phyloP scores from a whole-genome alignment of 2,888 invertebrate genomes.

The Philhelius pedissequus region DNA sequence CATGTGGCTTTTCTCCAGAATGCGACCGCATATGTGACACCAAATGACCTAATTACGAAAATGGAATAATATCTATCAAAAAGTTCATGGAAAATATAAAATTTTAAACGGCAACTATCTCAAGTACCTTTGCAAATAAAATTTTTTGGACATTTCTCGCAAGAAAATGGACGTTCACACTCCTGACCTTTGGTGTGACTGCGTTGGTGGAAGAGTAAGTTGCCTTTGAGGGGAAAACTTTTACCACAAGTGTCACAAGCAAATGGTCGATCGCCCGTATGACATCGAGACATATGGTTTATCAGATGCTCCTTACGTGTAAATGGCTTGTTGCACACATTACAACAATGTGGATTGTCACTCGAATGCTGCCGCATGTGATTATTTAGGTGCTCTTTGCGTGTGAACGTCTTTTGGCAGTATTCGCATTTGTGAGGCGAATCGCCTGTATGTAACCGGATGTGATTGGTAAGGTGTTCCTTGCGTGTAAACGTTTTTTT shows the following conservation, averaged over 20 bases:
- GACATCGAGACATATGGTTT: slow-evolving; percentile 86
- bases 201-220: slow-evolving; percentile 90
- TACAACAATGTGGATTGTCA: slow-evolving; percentile 91
- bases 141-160: slow-evolving; percentile 91
- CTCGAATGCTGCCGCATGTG: slow-evolving; percentile 93
- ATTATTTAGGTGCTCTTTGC: slow-evolving; percentile 91
- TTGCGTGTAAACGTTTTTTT: slow-evolving; percentile 86
- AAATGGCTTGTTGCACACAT: slow-evolving; percentile 91
- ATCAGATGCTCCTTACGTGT: slow-evolving; percentile 92
- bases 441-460: slow-evolving; percentile 89
- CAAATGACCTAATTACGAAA: slow-evolving; percentile 82
- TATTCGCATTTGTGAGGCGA: slow-evolving; percentile 92
- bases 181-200: slow-evolving; percentile 89
- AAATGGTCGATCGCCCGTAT: slow-evolving; percentile 90
- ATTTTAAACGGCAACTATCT: slow-evolving; percentile 40
- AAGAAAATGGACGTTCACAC: slow-evolving; percentile 85
- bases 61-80: slow-evolving; percentile 25
- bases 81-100: background rate
- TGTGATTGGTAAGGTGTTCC: slow-evolving; percentile 92
- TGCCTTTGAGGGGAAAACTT: slow-evolving; percentile 91
- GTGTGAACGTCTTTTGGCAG: slow-evolving; percentile 91
- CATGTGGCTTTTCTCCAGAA: slow-evolving; percentile 81
- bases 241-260: slow-evolving; percentile 92
- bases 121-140: slow-evolving; percentile 89
- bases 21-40: slow-evolving; percentile 91